A percentile compares a stretch with the other conserved stretches of the same genome.
These are phyloP conservation scores for Pachyseris speciosa DNA, from an alignment of 64 coral and sea anemone species.

Conservation along the genomic window DNA sequence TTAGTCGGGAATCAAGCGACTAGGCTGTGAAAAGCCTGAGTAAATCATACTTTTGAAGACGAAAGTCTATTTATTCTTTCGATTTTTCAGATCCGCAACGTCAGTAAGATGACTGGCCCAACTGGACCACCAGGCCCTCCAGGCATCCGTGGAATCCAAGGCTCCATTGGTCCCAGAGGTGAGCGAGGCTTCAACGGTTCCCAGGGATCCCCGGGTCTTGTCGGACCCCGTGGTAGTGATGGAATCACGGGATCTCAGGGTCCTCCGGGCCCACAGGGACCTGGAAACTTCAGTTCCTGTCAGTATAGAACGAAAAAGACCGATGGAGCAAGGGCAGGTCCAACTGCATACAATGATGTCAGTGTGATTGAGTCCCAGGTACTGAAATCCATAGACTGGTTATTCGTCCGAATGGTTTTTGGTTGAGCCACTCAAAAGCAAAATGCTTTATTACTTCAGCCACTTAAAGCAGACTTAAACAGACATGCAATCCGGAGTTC, in stretches of 20 bases:
- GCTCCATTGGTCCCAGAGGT: slow-evolving; percentile 1
- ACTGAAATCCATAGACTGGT: neutral
- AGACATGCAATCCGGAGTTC: too few relatives aligned
- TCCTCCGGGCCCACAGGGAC: neutral
- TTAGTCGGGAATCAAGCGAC: too few relatives aligned
- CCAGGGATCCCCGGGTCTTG: neutral
- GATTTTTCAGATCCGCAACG: neutral
- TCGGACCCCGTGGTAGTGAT: neutral
- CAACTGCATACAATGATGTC: neutral
- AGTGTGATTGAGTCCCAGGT: neutral
- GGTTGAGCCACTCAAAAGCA: too few relatives aligned
- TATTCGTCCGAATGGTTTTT: neutral
- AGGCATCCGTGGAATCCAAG: neutral
- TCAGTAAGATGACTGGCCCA: neutral
- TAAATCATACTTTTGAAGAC: too few relatives aligned
- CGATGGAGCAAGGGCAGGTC: neutral
- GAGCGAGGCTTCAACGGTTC: neutral
- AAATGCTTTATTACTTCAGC: too few relatives aligned
- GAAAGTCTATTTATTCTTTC: neutral
- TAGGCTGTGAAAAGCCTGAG: too few relatives aligned
- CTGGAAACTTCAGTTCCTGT: slow-evolving; percentile 14
- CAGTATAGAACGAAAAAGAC: neutral
- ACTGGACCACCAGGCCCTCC: neutral
- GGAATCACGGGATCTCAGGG: neutral
- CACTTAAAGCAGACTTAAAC: too few relatives aligned